Conservation (phyloP, 2,888 invertebrate genomes). For the Mayetiola destructor region DNA sequence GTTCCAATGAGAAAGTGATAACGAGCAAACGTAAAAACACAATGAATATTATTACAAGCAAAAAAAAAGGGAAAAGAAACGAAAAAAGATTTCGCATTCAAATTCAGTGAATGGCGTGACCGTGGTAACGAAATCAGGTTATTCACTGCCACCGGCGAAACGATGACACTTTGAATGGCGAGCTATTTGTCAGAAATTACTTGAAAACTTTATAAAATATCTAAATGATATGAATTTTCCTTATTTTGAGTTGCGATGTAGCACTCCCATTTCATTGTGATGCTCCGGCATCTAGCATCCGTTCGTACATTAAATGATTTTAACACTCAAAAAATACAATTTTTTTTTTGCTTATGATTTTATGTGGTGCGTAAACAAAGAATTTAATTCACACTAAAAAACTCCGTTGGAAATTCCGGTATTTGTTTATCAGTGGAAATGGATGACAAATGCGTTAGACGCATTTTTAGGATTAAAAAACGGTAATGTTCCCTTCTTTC, state of each 20-base stretch:
- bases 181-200: constrained; percentile 3
- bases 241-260: too few relatives aligned
- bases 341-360: not conserved
- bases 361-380: not conserved
- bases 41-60: not conserved
- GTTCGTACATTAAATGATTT: not conserved
- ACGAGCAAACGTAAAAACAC: not conserved
- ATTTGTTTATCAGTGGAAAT: not conserved
- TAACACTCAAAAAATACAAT: not conserved
- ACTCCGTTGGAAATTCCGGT: not conserved
- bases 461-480: too few relatives aligned
- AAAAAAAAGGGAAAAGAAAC: too few relatives aligned
- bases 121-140: constrained; percentile 1
- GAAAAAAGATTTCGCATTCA: not conserved
- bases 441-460: not conserved
- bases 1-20: not conserved
- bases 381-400: not conserved
- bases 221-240: not conserved
- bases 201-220: constrained; percentile 3
- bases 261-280: too few relatives aligned
- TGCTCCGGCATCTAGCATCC: too few relatives aligned
- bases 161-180: not conserved
- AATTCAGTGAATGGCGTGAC: too few relatives aligned
- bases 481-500: too few relatives aligned
- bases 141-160: not conserved